Conservation (phyloP, 1,140 invertebrate genomes). For the Coptotermes formosanus region DNA sequence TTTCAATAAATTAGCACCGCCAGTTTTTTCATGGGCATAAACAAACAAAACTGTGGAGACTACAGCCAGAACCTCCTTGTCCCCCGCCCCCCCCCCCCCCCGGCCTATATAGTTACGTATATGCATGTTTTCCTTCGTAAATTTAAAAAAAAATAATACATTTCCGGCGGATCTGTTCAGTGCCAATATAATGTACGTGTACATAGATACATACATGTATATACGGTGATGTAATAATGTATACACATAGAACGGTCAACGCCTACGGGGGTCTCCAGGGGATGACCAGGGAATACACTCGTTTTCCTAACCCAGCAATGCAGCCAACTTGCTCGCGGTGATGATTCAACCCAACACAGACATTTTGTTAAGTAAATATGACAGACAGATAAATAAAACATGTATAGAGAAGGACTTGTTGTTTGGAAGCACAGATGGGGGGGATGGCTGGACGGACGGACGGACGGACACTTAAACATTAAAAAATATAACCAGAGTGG, state of each 20-base stretch:
- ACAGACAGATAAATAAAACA: slow-evolving; percentile 13
- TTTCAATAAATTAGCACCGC: slow-evolving; percentile 26
- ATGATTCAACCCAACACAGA: background rate
- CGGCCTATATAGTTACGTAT: too few relatives aligned
- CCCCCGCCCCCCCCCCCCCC: background rate
- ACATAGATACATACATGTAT: background rate
- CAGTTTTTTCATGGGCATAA: background rate
- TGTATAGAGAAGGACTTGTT: background rate
- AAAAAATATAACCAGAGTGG: background rate
- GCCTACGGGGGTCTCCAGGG: slow-evolving; percentile 4
- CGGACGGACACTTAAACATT: background rate
- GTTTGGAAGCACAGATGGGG: background rate
- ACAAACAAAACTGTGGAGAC: slow-evolving; percentile 17
- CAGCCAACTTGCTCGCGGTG: background rate
- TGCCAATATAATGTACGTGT: background rate
- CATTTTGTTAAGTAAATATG: slow-evolving; percentile 14
- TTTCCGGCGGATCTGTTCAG: slow-evolving; percentile 20
- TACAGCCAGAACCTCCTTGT: background rate
- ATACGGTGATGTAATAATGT: background rate
- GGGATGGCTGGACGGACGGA: background rate
- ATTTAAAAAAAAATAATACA: slow-evolving; percentile 23
- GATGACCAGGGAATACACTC: background rate
- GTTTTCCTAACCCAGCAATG: slow-evolving; percentile 3
- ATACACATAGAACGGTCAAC: slow-evolving; percentile 2
- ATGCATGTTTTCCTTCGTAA: slow-evolving; percentile 24